phyloP scores from a whole-genome alignment of 2,113 vertebrate species.

The Syngnathus scovelli region DNA sequence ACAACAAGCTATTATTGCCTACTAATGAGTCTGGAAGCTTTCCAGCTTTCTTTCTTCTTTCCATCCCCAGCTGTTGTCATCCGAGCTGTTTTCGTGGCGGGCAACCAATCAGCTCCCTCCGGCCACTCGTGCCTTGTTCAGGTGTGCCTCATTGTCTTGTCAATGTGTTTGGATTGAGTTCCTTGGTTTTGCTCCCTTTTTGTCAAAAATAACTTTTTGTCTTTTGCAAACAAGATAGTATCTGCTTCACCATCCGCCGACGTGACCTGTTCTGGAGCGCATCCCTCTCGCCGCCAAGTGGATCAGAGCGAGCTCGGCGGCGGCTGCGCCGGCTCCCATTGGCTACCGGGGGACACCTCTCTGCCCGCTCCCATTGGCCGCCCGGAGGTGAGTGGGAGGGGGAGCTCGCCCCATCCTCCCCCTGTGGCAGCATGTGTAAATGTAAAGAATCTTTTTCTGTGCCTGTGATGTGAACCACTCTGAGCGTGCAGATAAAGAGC shows the following conservation, averaged over 20 bases:
- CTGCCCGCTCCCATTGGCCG: conserved; percentile 61
- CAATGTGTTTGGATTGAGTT: no score
- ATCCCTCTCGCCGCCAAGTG: conserved; percentile 17
- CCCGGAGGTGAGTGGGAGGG: conserved; percentile 62
- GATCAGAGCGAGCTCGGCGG: conserved; percentile 74
- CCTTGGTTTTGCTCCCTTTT: no score
- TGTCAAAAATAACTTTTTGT: no score
- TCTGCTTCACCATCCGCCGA: no score
- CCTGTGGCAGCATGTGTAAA: conserved; percentile 66
- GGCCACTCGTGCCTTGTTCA: no score
- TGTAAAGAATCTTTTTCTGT: conserved; percentile 66
- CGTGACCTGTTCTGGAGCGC: no score
- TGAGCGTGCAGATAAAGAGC: conserved; percentile 42
- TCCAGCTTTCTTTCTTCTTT: not conserved
- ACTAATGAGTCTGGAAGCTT: not conserved
- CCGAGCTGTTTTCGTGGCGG: no score
- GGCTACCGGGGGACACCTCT: conserved; percentile 44
- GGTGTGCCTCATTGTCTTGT: no score
- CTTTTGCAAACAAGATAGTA: no score
- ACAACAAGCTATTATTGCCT: not conserved
- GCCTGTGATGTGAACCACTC: conserved; percentile 71
- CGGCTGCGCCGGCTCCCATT: conserved; percentile 42
- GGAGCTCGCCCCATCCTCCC: conserved; percentile 55
- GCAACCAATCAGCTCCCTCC: no score
- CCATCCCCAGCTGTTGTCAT: no score